phyloP scores from a whole-genome alignment of 2,113 vertebrate species.

The Antechinus stuartii region DNA sequence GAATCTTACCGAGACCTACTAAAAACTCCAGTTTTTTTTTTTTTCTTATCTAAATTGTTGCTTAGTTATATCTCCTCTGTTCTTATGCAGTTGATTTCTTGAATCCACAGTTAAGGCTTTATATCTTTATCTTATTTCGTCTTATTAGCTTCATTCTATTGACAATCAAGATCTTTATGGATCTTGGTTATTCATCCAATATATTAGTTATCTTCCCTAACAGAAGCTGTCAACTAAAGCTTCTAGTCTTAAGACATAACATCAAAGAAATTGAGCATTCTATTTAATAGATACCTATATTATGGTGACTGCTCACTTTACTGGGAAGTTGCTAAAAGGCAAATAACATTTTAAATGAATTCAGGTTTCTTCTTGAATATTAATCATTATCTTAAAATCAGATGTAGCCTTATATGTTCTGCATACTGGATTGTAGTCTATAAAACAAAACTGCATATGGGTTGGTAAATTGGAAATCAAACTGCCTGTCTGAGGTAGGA shows the following conservation, averaged over 20 bases:
- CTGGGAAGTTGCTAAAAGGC: neutral
- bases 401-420: neutral
- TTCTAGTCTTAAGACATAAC: neutral
- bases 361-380: neutral
- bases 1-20: neutral
- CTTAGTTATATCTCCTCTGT: neutral
- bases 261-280: neutral
- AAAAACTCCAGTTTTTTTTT: neutral
- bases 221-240: neutral
- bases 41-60: neutral
- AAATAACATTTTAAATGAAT: neutral
- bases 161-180: neutral
- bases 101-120: neutral
- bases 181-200: neutral
- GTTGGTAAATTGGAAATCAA: slow-evolving; percentile 10
- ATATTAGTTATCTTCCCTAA: neutral
- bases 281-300: neutral
- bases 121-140: neutral
- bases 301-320: neutral
- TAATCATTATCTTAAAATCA: neutral
- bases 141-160: neutral
- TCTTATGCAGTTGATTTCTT: neutral
- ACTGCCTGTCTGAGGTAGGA: slow-evolving; percentile 36
- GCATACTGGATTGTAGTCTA: neutral
- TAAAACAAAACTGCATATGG: slow-evolving; percentile 13